Evolutionary conservation across 2,113 vertebrate genomes (phyloP).

Genomic region (Coptodon rendalli): DNA sequence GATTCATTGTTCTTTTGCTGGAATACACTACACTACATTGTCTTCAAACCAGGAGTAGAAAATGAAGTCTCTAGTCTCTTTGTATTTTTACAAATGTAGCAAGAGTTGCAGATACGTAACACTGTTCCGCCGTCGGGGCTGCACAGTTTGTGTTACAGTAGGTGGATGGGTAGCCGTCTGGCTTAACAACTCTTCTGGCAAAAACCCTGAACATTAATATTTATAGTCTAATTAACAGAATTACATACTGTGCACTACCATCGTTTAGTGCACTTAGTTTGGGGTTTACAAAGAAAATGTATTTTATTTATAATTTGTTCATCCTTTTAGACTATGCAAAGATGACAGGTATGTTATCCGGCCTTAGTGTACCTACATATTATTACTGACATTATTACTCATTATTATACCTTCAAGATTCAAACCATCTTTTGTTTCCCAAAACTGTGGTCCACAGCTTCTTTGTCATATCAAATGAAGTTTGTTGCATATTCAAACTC

Average conservation of each 20-base stretch:
- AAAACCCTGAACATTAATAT: background rate
- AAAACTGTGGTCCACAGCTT: background rate
- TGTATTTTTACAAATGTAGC: background rate
- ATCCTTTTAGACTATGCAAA: background rate
- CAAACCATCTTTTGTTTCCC: background rate
- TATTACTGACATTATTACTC: background rate
- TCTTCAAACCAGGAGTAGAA: background rate
- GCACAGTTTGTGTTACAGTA: background rate
- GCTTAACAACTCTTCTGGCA: background rate
- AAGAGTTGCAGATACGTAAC: background rate
- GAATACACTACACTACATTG: background rate
- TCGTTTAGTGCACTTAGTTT: background rate
- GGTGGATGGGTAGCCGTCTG: background rate
- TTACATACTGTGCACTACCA: background rate
- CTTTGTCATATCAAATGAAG: background rate
- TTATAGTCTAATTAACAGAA: background rate
- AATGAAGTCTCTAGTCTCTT: background rate
- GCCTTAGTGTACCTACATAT: background rate
- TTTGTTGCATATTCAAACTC: background rate
- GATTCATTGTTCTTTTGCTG: background rate
- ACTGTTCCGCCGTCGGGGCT: no score
- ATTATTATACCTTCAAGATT: background rate
- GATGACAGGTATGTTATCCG: background rate
- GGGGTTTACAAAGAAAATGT: background rate
- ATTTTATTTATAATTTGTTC: background rate